These are phyloP conservation scores for Arbacia lixula DNA, from an alignment of 53 echinoderm and acorn worm species.

Conservation along the genomic window DNA sequence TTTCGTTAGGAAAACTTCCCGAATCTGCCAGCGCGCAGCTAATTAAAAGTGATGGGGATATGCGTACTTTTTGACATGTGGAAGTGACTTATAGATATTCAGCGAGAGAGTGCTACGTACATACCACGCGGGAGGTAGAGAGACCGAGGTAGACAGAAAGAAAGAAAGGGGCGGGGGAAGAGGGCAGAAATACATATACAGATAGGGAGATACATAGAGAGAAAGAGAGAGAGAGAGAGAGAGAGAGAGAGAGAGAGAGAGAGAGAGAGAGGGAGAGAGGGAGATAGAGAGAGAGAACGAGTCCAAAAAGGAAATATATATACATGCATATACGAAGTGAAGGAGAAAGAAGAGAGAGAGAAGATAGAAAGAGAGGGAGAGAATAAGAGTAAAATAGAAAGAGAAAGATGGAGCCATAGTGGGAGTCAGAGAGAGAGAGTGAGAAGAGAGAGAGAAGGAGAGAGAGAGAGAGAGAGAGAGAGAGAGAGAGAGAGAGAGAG, in stretches of 20 bases:
- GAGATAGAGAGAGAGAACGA: not conserved
- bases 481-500: no score
- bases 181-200: not conserved
- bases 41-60: slow-evolving; percentile 12
- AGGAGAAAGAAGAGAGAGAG: not conserved
- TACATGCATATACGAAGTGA: not conserved
- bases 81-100: not conserved
- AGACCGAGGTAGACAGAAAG: not conserved
- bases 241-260: slow-evolving; percentile 8
- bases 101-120: not conserved
- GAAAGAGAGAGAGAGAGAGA: not conserved
- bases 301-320: not conserved
- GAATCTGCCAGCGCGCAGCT: not conserved
- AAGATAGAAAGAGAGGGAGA: not conserved
- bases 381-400: not conserved
- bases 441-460: not conserved
- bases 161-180: not conserved
- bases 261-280: not conserved
- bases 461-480: no score
- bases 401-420: not conserved
- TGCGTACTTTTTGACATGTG: no score
- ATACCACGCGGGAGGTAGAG: not conserved
- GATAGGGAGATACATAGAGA: not conserved
- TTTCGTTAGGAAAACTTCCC: slow-evolving; percentile 14
- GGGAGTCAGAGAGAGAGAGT: not conserved